Base-by-base conservation (phyloP, 2,888 invertebrate species). In the Ectropis crepuscularia region DNA sequence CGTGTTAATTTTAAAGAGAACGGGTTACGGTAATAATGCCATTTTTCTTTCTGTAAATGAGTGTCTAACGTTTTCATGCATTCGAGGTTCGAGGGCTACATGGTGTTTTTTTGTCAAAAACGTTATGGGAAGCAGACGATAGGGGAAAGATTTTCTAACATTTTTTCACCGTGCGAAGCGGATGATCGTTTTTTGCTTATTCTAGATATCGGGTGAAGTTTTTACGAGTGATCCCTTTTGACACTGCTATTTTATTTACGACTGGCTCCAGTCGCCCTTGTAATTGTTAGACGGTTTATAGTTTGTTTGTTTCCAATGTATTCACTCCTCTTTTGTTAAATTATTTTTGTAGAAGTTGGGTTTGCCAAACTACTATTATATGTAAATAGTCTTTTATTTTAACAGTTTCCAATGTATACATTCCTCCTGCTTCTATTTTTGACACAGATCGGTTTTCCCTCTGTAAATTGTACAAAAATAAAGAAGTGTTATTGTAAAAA, bases 171-270 rank as follows among this genome's bases (percentile, higher is more conserved):
- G 62, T 59, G 72, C 45, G 51, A 57, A 71, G 57, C 68, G 65
- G 74, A 70, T 74, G 64, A 74, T 67, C 54, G 49, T 75, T 79
- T 79, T 82, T 81, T 79, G 70, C 61, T 66, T 69, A 61, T 74
- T 75, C 68, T 72, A 73, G 61, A 69, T 72, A 75, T 74, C 64
- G 70, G 61, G 64, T 66, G 54, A 65, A 74, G 62, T 77, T 82
- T 63, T 81, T 80, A 79, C 67, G 73, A 76, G 68, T 58, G 73
- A 72, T 78, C 77, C 77, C 73, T 80, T 81, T 74, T 77, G 73
- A 74, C 68, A 65, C 70, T 74, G 71, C 70, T 63, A 71, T 77
- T 79, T 76, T 74, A 74, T 76, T 75, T 74, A 67, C 72, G 74
- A 67, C 72, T 57, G 70, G 67, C 16, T 72, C 73, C 63, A 58